Percentiles rank a stretch among this genome's conserved stretches.
Conservation (phyloP, 2,888 invertebrate species). For the Ormyrus thymus region DNA sequence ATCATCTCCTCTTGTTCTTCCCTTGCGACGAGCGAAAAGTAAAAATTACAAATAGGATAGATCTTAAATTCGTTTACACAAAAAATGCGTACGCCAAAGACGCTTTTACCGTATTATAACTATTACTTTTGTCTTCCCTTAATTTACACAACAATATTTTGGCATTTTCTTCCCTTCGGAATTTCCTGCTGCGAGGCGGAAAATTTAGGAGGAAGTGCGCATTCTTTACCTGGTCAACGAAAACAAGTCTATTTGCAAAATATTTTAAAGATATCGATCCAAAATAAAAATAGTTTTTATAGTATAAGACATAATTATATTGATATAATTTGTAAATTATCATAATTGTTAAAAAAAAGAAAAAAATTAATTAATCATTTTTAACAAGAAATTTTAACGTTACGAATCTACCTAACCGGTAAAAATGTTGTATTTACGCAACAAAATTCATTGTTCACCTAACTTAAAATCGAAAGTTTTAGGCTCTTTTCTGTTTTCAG, state of each 20-base stretch:
- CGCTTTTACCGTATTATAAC: slow-evolving; percentile 21
- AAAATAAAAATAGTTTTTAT: not conserved
- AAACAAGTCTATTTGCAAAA: slow-evolving; percentile 3
- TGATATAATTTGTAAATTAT: not conserved
- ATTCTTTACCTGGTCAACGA: slow-evolving; percentile 23
- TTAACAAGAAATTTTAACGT: not conserved
- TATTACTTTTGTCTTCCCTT: slow-evolving; percentile 25
- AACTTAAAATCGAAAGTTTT: slow-evolving; percentile 15
- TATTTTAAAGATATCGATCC: no score
- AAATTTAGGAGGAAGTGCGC: slow-evolving; percentile 10
- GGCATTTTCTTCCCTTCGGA: slow-evolving; percentile 3
- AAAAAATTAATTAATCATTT: not conserved
- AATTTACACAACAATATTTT: slow-evolving; percentile 41
- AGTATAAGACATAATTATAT: not conserved
- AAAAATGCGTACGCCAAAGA: slow-evolving; percentile 31
- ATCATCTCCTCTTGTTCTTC: slow-evolving; percentile 27
- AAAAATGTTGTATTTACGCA: not conserved
- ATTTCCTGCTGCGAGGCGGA: not conserved
- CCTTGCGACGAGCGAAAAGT: slow-evolving; percentile 45
- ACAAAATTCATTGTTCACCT: not conserved
- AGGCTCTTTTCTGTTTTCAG: slow-evolving; percentile 15
- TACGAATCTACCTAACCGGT: not conserved
- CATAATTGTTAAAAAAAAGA: not conserved
- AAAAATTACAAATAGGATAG: slow-evolving; percentile 50
- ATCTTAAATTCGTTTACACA: slow-evolving; percentile 46